Base-by-base conservation (phyloP, 2,888 invertebrate species). In the Andrena trimmerana region DNA sequence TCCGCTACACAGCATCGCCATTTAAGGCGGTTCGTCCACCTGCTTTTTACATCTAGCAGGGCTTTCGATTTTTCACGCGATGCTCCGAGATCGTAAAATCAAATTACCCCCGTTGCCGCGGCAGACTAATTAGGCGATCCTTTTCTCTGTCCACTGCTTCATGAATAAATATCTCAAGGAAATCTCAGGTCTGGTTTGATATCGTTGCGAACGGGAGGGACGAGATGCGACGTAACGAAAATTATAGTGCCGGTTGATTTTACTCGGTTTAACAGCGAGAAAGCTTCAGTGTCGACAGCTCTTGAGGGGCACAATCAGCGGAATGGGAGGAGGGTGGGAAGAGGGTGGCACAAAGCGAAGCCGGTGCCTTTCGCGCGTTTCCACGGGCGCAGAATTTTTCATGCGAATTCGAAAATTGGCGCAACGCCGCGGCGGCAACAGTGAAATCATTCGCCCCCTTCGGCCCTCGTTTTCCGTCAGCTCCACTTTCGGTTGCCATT, bases 401-500 rank as follows among this genome's bases (percentile, higher is more conserved):
- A 29, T 5, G 16, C 31, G 13, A 65, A 59, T 66, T 24, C 20
- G 57, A 72, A 65, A 66, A 65, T 72, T 20, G 13, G n/a, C 29
- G n/a, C 31, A 5, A 4, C 63, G 20, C 36, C 20, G 33, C 7
- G 20, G 6, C 13, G 8, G 31, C 8, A 57, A 31, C 59, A 29
- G 24, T 16, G 42, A 66, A 69, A 66, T 77, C 68, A 84, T 78
- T 78, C 50, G 67, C 72, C 63, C 57, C 62, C 54, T 42, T 60
- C 57, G 65, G 62, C 66, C 69, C 78, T 73, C 85, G 76, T 82
- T 79, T 83, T 82, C 78, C 81, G 75, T 69, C 81, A 81, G 73
- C 72, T 80, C 77, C 87, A 88, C 88, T 88, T 88, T 89, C 75
- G 85, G 87, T 89, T 85, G 89, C 85, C 89, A 87, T 88, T 88